Percentiles rank a stretch among this genome's conserved stretches.
Evolutionary conservation across 2,888 invertebrate genomes (phyloP).

Genomic region (Pemphredon lugubris): DNA sequence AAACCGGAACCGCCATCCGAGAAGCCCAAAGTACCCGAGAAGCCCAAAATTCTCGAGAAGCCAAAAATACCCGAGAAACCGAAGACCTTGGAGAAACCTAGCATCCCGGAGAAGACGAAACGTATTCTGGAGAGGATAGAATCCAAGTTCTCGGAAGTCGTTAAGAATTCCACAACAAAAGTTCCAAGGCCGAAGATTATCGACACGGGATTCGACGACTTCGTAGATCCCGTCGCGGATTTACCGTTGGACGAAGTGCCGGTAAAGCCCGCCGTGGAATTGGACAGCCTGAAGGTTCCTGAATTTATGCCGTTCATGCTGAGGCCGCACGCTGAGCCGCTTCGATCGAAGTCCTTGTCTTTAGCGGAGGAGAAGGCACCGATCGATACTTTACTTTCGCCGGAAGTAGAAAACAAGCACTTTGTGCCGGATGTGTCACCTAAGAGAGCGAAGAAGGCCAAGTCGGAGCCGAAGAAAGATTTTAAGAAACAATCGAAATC

Average conservation of each 20-base stretch:
- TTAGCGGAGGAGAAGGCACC: constrained; percentile 79
- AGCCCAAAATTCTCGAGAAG: constrained; percentile 64
- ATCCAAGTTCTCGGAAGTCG: constrained; percentile 74
- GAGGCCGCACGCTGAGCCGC: constrained; percentile 77
- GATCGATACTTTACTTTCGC: constrained; percentile 78
- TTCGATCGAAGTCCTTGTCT: constrained; percentile 78
- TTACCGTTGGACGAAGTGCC: constrained; percentile 79
- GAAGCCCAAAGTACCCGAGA: constrained; percentile 64
- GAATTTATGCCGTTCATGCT: constrained; percentile 78
- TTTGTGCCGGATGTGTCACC: constrained; percentile 78
- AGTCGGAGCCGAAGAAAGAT: constrained; percentile 76
- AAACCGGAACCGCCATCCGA: too few relatives aligned
- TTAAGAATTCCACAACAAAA: constrained; percentile 70
- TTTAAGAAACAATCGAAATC: constrained; percentile 80
- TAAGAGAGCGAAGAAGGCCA: constrained; percentile 72
- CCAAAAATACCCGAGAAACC: constrained; percentile 62
- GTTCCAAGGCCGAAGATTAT: constrained; percentile 76
- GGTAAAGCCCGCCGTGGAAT: constrained; percentile 76
- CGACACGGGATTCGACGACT: constrained; percentile 79
- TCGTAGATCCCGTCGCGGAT: constrained; percentile 80
- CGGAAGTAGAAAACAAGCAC: constrained; percentile 77
- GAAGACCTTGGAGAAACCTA: constrained; percentile 74
- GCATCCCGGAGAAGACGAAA: constrained; percentile 79
- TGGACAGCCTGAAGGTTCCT: constrained; percentile 79
- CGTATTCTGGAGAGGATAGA: constrained; percentile 78